Base-by-base conservation (phyloP, 2,888 invertebrate species). In the Lasioglossum lativentre region DNA sequence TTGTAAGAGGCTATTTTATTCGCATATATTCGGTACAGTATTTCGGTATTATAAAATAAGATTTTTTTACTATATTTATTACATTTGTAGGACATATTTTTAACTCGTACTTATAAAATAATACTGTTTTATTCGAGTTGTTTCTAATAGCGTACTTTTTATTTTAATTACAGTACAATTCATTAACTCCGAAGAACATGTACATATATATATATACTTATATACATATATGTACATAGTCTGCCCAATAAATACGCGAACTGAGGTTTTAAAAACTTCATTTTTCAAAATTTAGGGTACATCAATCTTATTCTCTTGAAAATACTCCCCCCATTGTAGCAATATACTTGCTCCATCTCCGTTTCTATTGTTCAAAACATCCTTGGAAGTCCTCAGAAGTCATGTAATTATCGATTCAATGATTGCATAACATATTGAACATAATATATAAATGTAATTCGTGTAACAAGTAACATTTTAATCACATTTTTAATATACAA, bases 401-500 rank as follows among this genome's bases (percentile, higher is more conserved):
- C 14, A 45, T 45, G 14, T 23, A 19, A 40, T 38, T 38, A 63
- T 34, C 23, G 34, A 16, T 42, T 72, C 5, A 38, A 59, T 47
- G 38, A 38, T 63, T 78, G 30, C 77, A 75, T 47, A 59, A 56
- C 78, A 70, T 56, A 59, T 45, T 70, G 40, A 59, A 27, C 40
- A 27, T 38, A 40, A 72, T 70, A 27, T 30, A 66, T 38, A 59
- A 10, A 30, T 42, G 38, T 34, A 85, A 71, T 66, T 3, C 19
- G 40, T 68, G 23, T 27, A 56, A 75, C 16, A 74, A 77, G 47
- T 63, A 72, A 71, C 30, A 63, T 56, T 75, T 27, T 30, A 78
- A 42, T 16, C 27, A 78, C 27, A 16, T 38, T 40, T 73, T 40
- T 75, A 78, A 63, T 34, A 82, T 85, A 68, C 70, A 23, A 80